Base-by-base conservation (phyloP, 2,113 vertebrate genomes). In the Tachysurus fulvidraco region DNA sequence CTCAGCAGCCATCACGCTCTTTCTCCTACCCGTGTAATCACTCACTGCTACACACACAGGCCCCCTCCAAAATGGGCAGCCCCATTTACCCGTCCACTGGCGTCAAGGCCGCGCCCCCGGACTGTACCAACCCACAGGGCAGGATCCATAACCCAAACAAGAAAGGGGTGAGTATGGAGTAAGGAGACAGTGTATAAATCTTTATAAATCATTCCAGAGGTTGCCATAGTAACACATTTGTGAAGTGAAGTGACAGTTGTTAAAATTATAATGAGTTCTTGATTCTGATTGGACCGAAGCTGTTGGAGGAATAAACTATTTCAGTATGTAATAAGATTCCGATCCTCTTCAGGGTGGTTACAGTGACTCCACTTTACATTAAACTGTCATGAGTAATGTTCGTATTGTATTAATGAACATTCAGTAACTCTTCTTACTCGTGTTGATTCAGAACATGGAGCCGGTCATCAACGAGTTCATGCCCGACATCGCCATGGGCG, bases 1-100 rank as follows among this genome's bases (percentile, higher is more conserved):
- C 93, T 76, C 98, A 98, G 28, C 96, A 97, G 67, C 98, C 98
- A 12, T 97, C 97, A 1, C 97, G 98, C 44, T 99, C 98, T 21
- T 98, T 98, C 73, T 99, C 98, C 5, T 99, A 99, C 54, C 98
- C 98, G 0, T 99, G 98, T 85, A 98, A 98, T 92, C 97, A 97
- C 89, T 96, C 97, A 0, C 92, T 98, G 76, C 96, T 97, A 86
- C 97, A 96, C 91, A 95, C 96, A 86, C 96, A 97, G 64, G 84
- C 94, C 0, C 90, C 95, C 30, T 91, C 96, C 82, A 98, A 99
- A 88, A 94, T 95, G 3, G 94, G 88, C 16, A 95, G 95, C 2
- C 95, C 97, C 0, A 94, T 95, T 73, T 98, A 97, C 91, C 86
- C 97, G 90, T 95, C 96, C 23, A 59, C 83, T 0, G 92, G 91